phyloP scores from a whole-genome alignment of 2,888 invertebrate genomes.

The Esperia sulphurella region DNA sequence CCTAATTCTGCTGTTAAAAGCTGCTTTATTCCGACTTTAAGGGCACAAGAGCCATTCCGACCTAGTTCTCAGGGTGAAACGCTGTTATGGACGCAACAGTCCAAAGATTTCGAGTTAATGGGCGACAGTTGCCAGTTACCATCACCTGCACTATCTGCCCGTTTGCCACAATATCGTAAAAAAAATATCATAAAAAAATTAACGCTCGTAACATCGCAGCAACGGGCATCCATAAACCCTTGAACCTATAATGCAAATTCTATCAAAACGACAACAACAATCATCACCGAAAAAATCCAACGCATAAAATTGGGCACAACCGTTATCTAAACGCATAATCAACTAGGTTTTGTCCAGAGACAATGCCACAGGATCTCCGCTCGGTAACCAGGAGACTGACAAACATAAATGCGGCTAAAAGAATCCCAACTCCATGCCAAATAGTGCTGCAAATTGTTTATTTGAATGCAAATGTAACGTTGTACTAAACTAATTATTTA shows the following conservation, averaged over 20 bases:
- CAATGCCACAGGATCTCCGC: conserved; percentile 70
- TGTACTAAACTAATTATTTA: conserved; percentile 19
- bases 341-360: conserved; percentile 52
- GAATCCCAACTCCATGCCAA: neutral
- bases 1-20: no score
- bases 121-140: no score
- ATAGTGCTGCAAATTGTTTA: neutral
- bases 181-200: no score
- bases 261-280: conserved; percentile 14
- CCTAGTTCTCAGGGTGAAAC: no score
- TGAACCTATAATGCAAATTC: conserved; percentile 15
- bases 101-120: no score
- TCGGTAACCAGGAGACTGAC: conserved; percentile 26
- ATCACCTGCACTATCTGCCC: no score
- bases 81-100: no score
- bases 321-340: conserved; percentile 49
- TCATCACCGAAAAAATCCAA: conserved; percentile 19
- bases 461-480: conserved; percentile 3
- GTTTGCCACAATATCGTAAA: no score
- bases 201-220: neutral
- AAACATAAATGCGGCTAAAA: conserved; percentile 1
- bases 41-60: no score
- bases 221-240: conserved; percentile 1
- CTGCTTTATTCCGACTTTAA: no score
- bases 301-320: conserved; percentile 27